Conservation (phyloP, 2,888 invertebrate species). For the Julus scanicus region DNA sequence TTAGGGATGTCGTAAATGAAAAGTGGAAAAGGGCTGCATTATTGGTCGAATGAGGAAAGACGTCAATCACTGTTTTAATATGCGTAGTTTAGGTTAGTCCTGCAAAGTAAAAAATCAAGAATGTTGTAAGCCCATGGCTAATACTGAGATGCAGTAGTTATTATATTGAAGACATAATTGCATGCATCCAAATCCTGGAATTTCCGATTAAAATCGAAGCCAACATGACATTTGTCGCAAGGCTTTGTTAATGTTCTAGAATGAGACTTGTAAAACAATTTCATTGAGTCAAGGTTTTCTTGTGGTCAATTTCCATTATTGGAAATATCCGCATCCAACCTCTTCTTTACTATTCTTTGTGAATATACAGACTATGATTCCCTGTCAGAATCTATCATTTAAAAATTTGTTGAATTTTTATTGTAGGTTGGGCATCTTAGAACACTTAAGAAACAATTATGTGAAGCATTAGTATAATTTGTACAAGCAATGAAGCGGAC, state of each 20-base stretch:
- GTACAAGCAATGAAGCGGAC: no score
- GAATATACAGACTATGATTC: background rate
- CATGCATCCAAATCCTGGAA: background rate
- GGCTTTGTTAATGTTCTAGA: background rate
- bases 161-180: background rate
- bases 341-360: background rate
- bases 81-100: background rate
- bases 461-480: no score
- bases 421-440: background rate
- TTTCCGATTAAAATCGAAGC: background rate
- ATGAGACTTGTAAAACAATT: background rate
- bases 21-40: constrained; percentile 2
- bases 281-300: background rate
- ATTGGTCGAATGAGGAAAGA: constrained; percentile 7
- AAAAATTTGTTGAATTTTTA: background rate
- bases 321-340: background rate
- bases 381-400: background rate
- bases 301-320: background rate
- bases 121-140: constrained; percentile 34
- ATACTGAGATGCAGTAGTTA: constrained; percentile 4
- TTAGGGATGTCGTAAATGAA: background rate
- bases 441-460: background rate
- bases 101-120: background rate
- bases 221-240: background rate
- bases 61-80: background rate